phyloP scores from a whole-genome alignment of 2,888 invertebrate species.

The Liodrosophila aerea region DNA sequence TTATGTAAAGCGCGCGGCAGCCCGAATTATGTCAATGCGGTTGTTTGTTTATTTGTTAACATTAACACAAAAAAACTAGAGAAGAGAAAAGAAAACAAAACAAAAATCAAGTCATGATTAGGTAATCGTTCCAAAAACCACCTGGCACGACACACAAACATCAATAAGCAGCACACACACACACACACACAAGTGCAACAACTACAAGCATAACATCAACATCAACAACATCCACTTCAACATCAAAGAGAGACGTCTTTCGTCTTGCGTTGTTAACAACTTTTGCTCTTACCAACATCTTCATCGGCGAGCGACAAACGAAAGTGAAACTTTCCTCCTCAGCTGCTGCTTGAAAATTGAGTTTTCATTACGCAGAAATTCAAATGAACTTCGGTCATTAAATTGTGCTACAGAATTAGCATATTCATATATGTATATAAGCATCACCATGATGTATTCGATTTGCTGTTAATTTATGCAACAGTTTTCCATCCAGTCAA shows the following conservation, averaged over 20 bases:
- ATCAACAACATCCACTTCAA: conserved; percentile 23
- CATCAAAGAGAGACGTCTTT: conserved; percentile 47
- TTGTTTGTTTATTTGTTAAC: conserved; percentile 37
- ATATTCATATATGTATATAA: conserved; percentile 3
- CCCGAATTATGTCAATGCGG: conserved; percentile 63
- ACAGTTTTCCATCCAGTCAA: too few relatives aligned
- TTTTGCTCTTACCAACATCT: conserved; percentile 47
- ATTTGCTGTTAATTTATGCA: too few relatives aligned
- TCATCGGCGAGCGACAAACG: conserved; percentile 37
- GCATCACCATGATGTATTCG: conserved; percentile 9
- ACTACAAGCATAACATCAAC: conserved; percentile 23
- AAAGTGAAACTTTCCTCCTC: conserved; percentile 46
- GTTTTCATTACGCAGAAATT: conserved; percentile 53
- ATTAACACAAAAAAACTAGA: conserved; percentile 18
- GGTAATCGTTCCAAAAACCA: conserved; percentile 72
- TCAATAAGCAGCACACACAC: conserved; percentile 45
- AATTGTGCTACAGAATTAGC: conserved; percentile 23
- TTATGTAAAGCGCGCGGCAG: conserved; percentile 59
- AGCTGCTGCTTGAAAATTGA: conserved; percentile 28
- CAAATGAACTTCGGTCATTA: conserved; percentile 54
- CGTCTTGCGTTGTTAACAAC: conserved; percentile 48
- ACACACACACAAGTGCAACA: conserved; percentile 38
- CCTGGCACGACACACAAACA: conserved; percentile 73
- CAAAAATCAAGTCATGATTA: conserved; percentile 67
- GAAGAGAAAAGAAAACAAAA: conserved; percentile 31